Evolutionary conservation across 2,797 vertebrate genomes (phyloP), one percentile per base, ranked within the genome.

Genomic region (Sebastes taczanowskii): DNA sequence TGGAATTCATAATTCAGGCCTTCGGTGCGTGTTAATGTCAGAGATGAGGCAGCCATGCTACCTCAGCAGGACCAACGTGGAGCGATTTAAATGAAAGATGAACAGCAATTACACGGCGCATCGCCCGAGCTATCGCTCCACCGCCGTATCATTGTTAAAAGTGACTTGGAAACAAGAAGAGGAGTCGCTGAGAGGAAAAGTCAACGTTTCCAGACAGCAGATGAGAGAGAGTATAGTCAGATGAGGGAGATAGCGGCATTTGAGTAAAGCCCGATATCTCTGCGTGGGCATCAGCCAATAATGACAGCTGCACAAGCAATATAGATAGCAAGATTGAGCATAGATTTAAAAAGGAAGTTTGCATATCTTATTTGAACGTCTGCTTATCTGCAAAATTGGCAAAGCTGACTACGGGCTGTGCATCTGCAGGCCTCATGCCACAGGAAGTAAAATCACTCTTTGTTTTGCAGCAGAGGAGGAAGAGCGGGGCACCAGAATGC

Each of bases 1-100:
- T 91, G 74, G 85, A 93, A 93, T 92, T 90, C 88, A 92, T 92
- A 93, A 93, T 93, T 92, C 84, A 91, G 86, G 88, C 81, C 80
- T 90, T 92, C 78, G 11, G 80, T 79, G 78, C 80, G 74, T 65
- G 84, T 91, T 92, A 91, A 86, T 78, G 84, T 94, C 91, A 92
- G 63, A 79, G 74, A 80, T 60, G 74, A 90, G 84, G 82, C 88
- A 76, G 85, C 77, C 66, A 59, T 81, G 84, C 87, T 78, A 65
- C 85, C 84, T 92, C 85, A 90, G 87, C 85, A 82, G 85, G 68
- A 86, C 55, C 29, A 79, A 86, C 25, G 59, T 61, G 72, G 81
- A 81, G 69, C 42, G 2, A 78, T 81, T 87, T 86, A 86, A 91
- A 91, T 87, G 82, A 88, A 91, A 92, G 83, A 90, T 83, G 82